Evolutionary conservation across 1,140 invertebrate species (phyloP), one percentile per base, ranked within the genome.

Genomic region (Anagrus nilaparvatae): DNA sequence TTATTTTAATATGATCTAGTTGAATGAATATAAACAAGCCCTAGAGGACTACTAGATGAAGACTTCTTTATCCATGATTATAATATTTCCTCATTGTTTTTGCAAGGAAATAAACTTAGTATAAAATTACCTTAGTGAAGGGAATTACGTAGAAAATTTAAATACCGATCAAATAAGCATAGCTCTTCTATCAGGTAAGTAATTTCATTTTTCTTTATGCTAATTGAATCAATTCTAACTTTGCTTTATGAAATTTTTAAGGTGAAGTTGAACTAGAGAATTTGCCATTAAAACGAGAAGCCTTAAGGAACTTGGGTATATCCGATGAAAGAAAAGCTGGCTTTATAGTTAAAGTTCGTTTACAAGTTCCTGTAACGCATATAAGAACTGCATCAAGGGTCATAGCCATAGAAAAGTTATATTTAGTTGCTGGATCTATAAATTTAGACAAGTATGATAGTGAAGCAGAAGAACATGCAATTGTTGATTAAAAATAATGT

Each of bases 251-350:
- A 20, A n/a, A 21, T n/a, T 19, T 17, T 33, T 23, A 17, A 97
- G 95, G 95, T 50, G 88, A 94, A 72, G 89, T 97, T 44, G 94
- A 97, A 67, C 69, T 98, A 42, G 95, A 98, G 71, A 97, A 97
- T 78, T 76, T 98, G 40, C 94, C 95, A 7, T 69, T 99, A n/a
- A 90, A 90, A 58, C 88, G 86, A 60, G 90, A 96, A 79, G 93
- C 93, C 5, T 72, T 99, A 14, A 76, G 84, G 44, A 82, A 90
- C 54, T 75, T 97, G 51, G 93, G 92, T 27, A 70, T 97, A 48
- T 93, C 94, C 1, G 70, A 98, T 38, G 80, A 94, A 70, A 82
- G 97, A 27, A 82, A 84, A 59, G 79, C 87, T 33, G 94, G 92
- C 16, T 90, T 90, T 57, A 90, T 98, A 56, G 92, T 93, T 1